Evolutionary conservation across 1,140 invertebrate genomes (phyloP).

Genomic region (Drosophila dunni): DNA sequence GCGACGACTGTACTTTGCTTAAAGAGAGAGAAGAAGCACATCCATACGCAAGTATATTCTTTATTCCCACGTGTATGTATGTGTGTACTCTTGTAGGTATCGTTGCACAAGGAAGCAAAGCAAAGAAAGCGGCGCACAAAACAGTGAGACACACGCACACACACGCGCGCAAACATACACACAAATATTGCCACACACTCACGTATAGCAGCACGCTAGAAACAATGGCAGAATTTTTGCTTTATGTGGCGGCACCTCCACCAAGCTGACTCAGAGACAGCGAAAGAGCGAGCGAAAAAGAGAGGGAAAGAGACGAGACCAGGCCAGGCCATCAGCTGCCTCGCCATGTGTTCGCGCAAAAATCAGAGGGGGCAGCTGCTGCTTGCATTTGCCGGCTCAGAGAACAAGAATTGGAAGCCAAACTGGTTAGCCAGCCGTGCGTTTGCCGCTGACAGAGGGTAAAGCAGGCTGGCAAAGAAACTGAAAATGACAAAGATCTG

Average conservation of each 20-base stretch:
- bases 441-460: not conserved
- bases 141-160: conserved; percentile 4
- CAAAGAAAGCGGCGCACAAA: conserved; percentile 58
- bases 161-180: conserved; percentile 2
- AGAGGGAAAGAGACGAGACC: conserved; percentile 3
- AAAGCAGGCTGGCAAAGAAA: conserved; percentile 1
- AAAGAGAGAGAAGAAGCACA: conserved; percentile 30
- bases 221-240: conserved; percentile 62
- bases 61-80: conserved; percentile 38
- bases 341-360: conserved; percentile 48
- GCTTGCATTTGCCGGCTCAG: conserved; percentile 40
- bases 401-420: conserved; percentile 29
- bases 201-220: conserved; percentile 29
- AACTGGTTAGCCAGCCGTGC: conserved; percentile 30
- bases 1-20: conserved; percentile 70
- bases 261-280: conserved; percentile 39
- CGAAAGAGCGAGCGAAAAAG: conserved; percentile 7
- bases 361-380: conserved; percentile 36
- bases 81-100: conserved; percentile 36
- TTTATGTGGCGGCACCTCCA: conserved; percentile 41
- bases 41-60: conserved; percentile 24
- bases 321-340: conserved; percentile 47
- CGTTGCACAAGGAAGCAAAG: conserved; percentile 60
- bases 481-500: conserved; percentile 20
- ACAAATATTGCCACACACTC: conserved; percentile 8